These are phyloP conservation scores for Tachypleus tridentatus DNA, from an alignment of 1,140 invertebrate species.

Conservation along the genomic window DNA sequence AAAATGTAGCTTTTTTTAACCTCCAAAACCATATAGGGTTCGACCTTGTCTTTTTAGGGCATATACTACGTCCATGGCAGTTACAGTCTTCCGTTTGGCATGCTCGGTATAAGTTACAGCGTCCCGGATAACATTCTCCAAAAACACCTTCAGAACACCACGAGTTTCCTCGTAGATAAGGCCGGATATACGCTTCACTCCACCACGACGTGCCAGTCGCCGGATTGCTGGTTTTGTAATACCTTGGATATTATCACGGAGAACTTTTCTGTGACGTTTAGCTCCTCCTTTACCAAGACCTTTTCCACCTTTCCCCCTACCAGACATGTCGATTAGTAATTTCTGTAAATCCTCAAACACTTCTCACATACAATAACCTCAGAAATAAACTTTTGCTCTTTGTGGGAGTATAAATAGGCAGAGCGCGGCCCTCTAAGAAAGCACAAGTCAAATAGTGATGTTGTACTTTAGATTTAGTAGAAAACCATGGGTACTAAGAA, in stretches of 20 bases:
- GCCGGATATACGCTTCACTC: slow-evolving; percentile 61
- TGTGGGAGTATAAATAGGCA: too few species aligned
- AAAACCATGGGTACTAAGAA: too few species aligned
- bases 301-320: slow-evolving; percentile 36
- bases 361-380: too few species aligned
- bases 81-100: slow-evolving; percentile 67
- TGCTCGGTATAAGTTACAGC: slow-evolving; percentile 73
- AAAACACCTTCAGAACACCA: slow-evolving; percentile 60
- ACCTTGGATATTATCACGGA: slow-evolving; percentile 59
- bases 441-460: too few species aligned
- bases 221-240: slow-evolving; percentile 54
- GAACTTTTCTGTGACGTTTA: slow-evolving; percentile 38
- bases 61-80: slow-evolving; percentile 78
- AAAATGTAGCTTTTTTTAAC: slow-evolving; percentile 32
- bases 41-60: slow-evolving; percentile 69
- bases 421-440: too few species aligned
- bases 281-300: slow-evolving; percentile 36
- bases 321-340: slow-evolving; percentile 27
- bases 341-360: too few species aligned
- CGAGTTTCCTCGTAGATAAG: slow-evolving; percentile 58
- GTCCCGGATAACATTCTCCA: slow-evolving; percentile 69
- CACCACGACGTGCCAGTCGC: slow-evolving; percentile 54
- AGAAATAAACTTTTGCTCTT: too few species aligned
- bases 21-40: slow-evolving; percentile 47
- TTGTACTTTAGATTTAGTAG: too few species aligned